phyloP scores from a whole-genome alignment of 1,140 invertebrate species.

The Triops longicaudatus region DNA sequence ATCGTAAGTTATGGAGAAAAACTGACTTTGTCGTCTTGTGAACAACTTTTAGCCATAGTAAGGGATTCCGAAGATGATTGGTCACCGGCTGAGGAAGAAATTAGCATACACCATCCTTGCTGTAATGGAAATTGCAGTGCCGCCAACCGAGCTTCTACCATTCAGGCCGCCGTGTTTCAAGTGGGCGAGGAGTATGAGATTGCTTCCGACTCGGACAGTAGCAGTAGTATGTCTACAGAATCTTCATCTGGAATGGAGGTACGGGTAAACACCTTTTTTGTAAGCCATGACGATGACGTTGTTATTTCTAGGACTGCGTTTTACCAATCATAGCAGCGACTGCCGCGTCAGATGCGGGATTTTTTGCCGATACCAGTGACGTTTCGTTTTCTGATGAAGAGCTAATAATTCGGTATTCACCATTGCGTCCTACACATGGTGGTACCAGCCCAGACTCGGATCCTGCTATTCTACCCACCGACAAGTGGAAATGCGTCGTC shows the following conservation, averaged over 20 bases:
- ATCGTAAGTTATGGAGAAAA: no score
- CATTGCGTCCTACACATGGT: neutral
- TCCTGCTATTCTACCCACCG: conserved; percentile 46
- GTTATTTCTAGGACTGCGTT: neutral
- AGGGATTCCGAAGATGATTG: conserved; percentile 20
- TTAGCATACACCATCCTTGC: neutral
- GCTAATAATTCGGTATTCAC: conserved; percentile 17
- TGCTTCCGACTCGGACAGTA: conserved; percentile 16
- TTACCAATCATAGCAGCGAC: neutral
- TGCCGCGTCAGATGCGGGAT: neutral
- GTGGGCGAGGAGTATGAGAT: conserved; percentile 20
- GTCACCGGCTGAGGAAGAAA: neutral
- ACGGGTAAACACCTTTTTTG: neutral
- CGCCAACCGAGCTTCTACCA: neutral
- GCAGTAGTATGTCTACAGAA: neutral
- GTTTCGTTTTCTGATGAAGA: conserved; percentile 21
- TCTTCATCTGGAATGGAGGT: conserved; percentile 21
- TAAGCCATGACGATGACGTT: neutral
- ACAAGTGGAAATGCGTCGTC: conserved; percentile 53
- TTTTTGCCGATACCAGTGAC: conserved; percentile 4
- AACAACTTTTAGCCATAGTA: conserved; percentile 17
- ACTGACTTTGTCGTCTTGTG: neutral
- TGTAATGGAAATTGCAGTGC: neutral
- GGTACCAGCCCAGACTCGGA: conserved; percentile 35
- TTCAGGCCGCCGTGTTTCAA: neutral